phyloP scores from a whole-genome alignment of 2,797 vertebrate species.

The Rhadinocentrus ornatus region DNA sequence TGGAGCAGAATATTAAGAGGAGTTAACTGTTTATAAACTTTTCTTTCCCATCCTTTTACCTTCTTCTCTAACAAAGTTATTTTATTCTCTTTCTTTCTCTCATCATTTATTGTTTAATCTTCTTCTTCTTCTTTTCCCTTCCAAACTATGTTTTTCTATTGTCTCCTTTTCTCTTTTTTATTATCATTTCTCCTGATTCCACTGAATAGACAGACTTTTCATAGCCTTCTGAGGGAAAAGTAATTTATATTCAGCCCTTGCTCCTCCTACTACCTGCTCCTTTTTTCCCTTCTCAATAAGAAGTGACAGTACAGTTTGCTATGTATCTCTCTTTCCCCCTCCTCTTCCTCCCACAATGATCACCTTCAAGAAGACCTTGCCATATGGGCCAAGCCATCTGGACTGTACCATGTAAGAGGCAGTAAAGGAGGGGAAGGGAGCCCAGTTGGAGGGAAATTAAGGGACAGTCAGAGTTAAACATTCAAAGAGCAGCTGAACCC shows the following conservation, averaged over 20 bases:
- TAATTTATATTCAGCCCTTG: conserved; percentile 70
- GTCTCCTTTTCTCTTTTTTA: conserved; percentile 20
- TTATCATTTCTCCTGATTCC: conserved; percentile 51
- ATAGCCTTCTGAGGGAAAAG: conserved; percentile 17
- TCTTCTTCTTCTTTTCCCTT: not conserved
- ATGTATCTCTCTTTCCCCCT: conserved; percentile 24
- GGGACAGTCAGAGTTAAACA: conserved; percentile 15
- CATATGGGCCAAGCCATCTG: conserved; percentile 78
- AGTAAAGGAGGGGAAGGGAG: conserved; percentile 37
- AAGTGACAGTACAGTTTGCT: conserved; percentile 51
- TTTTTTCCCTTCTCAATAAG: conserved; percentile 36
- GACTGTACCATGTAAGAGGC: conserved; percentile 69
- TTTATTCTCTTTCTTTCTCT: not conserved
- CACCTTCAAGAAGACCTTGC: conserved; percentile 77
- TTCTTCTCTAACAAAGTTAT: not conserved
- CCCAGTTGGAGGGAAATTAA: conserved; percentile 20
- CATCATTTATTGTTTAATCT: not conserved
- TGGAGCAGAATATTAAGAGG: conserved; percentile 2
- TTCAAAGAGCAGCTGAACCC: conserved; percentile 32
- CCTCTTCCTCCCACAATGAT: conserved; percentile 49
- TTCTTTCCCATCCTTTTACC: not conserved
- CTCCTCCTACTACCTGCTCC: conserved; percentile 10
- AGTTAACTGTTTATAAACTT: conserved; percentile 19
- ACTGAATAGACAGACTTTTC: conserved; percentile 54
- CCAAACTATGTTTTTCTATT: not conserved